phyloP scores from a whole-genome alignment of 1,140 invertebrate genomes.

The Nymphalis io region DNA sequence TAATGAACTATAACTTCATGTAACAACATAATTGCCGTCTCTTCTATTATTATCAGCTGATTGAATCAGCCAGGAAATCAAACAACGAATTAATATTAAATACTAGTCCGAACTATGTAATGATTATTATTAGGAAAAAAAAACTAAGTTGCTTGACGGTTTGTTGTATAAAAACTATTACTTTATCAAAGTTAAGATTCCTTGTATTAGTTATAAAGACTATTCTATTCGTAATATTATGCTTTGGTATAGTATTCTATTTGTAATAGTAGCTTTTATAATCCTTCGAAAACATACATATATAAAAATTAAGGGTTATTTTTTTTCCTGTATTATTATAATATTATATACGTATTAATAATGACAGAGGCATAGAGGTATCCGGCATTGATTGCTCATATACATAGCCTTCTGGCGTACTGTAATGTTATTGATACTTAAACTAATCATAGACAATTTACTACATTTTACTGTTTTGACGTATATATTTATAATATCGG shows the following conservation, averaged over 20 bases:
- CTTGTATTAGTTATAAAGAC: neutral
- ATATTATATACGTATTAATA: too few species aligned
- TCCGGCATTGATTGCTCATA: too few species aligned
- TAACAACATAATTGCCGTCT: neutral
- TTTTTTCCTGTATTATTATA: too few species aligned
- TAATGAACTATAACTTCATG: neutral
- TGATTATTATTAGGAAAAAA: slow-evolving; percentile 2
- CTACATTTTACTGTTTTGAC: too few species aligned
- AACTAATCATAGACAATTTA: too few species aligned
- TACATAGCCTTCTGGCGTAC: too few species aligned
- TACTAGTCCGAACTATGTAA: neutral
- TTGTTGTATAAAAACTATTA: neutral
- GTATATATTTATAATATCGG: too few species aligned
- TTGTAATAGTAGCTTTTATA: too few species aligned
- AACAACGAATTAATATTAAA: slow-evolving; percentile 11
- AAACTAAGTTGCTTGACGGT: neutral
- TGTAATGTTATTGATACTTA: too few species aligned
- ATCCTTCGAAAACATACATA: too few species aligned
- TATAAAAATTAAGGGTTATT: neutral
- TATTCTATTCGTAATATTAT: neutral
- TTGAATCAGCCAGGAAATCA: slow-evolving; percentile 20
- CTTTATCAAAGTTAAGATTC: neutral
- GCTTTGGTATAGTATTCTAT: too few species aligned
- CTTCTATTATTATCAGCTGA: neutral
- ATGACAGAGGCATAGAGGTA: too few species aligned